These are phyloP conservation scores for Myotis planiceps DNA, from an alignment of 2,797 vertebrate genomes.

Conservation along the genomic window DNA sequence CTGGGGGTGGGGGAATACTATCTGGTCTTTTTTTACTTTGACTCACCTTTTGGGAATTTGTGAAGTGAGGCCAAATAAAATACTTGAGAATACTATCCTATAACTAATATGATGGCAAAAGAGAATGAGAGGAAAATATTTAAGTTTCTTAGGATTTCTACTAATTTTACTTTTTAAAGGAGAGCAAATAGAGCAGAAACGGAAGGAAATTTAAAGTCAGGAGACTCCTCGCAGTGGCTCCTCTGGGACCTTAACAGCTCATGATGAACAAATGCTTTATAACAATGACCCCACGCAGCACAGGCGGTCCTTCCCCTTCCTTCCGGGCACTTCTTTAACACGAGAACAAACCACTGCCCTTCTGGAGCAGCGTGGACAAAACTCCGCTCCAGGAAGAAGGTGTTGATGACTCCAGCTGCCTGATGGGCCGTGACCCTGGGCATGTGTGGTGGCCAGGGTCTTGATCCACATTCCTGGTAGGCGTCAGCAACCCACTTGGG, in stretches of 20 bases:
- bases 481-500: neutral
- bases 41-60: neutral
- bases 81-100: neutral
- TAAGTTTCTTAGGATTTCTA: neutral
- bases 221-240: neutral
- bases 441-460: neutral
- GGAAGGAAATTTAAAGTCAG: neutral
- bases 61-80: slow-evolving; percentile 1
- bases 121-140: neutral
- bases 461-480: neutral
- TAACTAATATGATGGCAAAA: neutral
- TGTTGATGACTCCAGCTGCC: neutral
- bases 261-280: neutral
- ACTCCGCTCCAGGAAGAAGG: neutral
- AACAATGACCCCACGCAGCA: neutral
- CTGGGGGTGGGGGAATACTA: neutral
- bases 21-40: neutral
- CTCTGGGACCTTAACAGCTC: neutral
- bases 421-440: neutral
- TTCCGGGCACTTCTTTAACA: neutral
- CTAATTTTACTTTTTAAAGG: neutral
- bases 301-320: neutral
- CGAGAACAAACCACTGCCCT: neutral
- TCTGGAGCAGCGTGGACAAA: neutral
- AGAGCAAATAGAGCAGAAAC: neutral